Base-by-base conservation (phyloP, 1,140 invertebrate species). In the Drosophila tristis region DNA sequence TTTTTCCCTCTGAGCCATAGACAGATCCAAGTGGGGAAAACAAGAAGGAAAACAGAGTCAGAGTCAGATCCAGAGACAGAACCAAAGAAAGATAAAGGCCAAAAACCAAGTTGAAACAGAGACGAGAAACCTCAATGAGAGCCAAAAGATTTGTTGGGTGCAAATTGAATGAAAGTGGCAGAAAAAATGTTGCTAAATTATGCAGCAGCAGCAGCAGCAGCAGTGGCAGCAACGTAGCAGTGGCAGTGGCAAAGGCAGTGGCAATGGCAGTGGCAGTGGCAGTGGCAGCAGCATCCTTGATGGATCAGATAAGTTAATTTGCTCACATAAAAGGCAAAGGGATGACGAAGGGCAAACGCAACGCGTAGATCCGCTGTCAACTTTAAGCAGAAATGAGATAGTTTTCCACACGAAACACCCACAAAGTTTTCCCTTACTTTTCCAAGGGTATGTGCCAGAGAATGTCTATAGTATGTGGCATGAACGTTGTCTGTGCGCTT, bases 91-190 rank as follows among this genome's bases (percentile, higher is more conserved):
- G 49, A 23, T 23, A 47, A 51, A 42, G 49, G 49, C 59, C 26
- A 66, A 51, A 48, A 60, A 35, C 39, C 51, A 68, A 57, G 53
- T 43, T n/a, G 23, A 60, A 51, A 48, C 13, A 39, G 20, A 44
- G 25, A 11, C 23, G 13, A 26, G 45, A 67, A 77, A 81, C 62
- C 73, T 81, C 61, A 76, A 56, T 59, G 44, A 59, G 62, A 53
- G 73, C 74, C 42, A 60, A 48, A 80, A 61, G 71, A 72, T 78
- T 72, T 80, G 65, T 77, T 72, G 73, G 82, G 81, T 90, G 87
- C 82, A 87, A 90, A 90, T 90, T 90, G 87, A 90, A 90, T 87
- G 77, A 84, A 84, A 90, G 87, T 90, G 77, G 87, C 82, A 75
- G 87, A 90, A 89, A 86, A 90, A 90, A 90, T 90, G 84, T 80